Base-by-base conservation (phyloP, 2,888 invertebrate species). In the Blera fallax region DNA sequence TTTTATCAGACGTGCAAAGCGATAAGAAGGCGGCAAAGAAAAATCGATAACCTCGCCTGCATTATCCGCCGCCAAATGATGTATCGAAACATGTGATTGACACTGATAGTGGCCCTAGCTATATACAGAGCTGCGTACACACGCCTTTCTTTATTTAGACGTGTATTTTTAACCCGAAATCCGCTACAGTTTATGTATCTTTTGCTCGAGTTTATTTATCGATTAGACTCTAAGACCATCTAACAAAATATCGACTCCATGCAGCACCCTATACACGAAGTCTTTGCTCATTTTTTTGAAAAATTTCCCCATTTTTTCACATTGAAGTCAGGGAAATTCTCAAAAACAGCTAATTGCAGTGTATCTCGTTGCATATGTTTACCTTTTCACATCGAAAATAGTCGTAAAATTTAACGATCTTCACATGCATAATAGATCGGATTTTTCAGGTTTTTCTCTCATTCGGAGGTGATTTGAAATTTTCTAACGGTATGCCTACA, bases 11-110 rank as follows among this genome's bases (percentile, higher is more conserved):
- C 48, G 21, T 10, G 40, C 24, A 27, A 58, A 10, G 37, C 5
- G 56, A 83, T 78, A 83, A 83, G 60, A 62, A 56, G 67, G 67
- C 78, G 78, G 37, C 65, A 67, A 82, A 77, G 58, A 43, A 58
- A 80, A 73, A 72, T 72, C 77, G 65, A 77, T 82, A 70, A 82
- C 43, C 18, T 6, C 43, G 48, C 52, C 21, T 73, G 62, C 62
- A 62, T 60, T 72, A 45, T n/a, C 40, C 43, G 43, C 21, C 48
- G 48, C 37, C 16, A 27, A n/a, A 48, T 70, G 34, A 60, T 43
- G 16, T 56, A 76, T 76, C 58, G 45, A 16, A 56, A 14, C 76
- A 76, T 76, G 76, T 76, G 76, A 37, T 34, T 48, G 58, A 11
- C 37, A 48, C 24, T 58, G 16, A 14, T 40, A 40, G 14, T 40